phyloP scores from a whole-genome alignment of 2,113 vertebrate species.

The Etia nguti region DNA sequence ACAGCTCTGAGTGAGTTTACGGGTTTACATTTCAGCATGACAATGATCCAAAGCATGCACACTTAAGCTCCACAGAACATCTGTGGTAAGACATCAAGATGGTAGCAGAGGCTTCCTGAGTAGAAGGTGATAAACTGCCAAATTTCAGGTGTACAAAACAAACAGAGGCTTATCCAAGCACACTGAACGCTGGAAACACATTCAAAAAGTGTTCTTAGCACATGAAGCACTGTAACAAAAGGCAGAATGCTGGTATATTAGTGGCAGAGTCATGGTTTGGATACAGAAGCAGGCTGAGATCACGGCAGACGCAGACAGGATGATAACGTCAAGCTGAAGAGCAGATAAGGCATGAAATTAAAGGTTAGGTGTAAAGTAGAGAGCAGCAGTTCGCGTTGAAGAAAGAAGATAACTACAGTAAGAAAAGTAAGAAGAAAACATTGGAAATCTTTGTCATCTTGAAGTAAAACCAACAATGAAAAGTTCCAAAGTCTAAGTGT shows the following conservation, averaged over 20 bases:
- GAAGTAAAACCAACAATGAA: neutral
- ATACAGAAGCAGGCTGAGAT: neutral
- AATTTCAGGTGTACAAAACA: neutral
- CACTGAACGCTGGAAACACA: rapidly evolving
- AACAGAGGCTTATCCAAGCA: neutral
- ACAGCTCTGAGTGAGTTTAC: neutral
- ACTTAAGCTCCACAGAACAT: neutral
- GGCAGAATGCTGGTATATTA: neutral
- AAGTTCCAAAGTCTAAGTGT: neutral
- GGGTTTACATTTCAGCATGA: neutral
- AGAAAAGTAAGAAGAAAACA: neutral
- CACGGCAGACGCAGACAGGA: neutral
- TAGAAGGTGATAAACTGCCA: neutral
- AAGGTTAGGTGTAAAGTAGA: neutral
- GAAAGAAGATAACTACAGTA: neutral
- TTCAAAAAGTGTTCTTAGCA: neutral
- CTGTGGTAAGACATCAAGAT: neutral
- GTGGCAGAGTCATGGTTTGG: neutral
- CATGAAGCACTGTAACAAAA: neutral
- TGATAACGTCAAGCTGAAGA: neutral
- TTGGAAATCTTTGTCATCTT: neutral
- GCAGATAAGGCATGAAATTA: neutral
- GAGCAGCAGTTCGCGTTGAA: neutral
- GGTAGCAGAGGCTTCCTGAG: neutral
- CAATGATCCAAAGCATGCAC: neutral